phyloP scores from a whole-genome alignment of 2,797 vertebrate species.

The Coccyzus lansbergi region DNA sequence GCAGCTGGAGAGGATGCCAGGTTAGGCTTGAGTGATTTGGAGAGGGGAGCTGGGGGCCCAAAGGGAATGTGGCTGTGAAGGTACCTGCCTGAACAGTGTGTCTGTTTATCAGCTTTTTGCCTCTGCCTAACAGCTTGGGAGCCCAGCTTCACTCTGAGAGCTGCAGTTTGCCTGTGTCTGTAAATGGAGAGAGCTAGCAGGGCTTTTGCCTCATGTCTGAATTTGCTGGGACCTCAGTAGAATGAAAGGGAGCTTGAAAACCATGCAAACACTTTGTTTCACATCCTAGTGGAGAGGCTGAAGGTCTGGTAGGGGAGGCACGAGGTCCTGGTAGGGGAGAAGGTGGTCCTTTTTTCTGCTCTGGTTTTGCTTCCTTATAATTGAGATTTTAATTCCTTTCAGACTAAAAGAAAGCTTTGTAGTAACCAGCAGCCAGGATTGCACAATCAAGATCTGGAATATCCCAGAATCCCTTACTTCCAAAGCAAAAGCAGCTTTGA shows the following conservation, averaged over 20 bases:
- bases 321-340: fast-evolving
- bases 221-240: neutral
- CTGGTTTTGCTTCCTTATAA: neutral
- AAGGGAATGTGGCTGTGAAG: neutral
- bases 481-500: slow-evolving; percentile 12
- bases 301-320: no score
- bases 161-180: neutral
- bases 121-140: neutral
- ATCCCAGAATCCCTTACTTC: slow-evolving; percentile 78
- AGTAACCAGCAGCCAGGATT: slow-evolving; percentile 94
- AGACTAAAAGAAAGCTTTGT: slow-evolving; percentile 88
- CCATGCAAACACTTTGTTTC: no score
- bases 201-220: neutral
- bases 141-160: neutral
- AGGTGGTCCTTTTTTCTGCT: neutral
- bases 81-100: fast-evolving
- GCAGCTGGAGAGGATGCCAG: neutral
- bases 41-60: neutral
- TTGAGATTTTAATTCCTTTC: neutral
- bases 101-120: neutral
- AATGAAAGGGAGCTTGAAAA: neutral
- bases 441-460: slow-evolving; percentile 93
- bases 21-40: neutral
- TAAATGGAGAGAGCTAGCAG: neutral
- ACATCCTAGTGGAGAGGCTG: neutral